A percentile compares a stretch with the other conserved stretches of the same genome.
phyloP scores from a whole-genome alignment of 2,888 invertebrate species.

The Limnephilus marmoratus region DNA sequence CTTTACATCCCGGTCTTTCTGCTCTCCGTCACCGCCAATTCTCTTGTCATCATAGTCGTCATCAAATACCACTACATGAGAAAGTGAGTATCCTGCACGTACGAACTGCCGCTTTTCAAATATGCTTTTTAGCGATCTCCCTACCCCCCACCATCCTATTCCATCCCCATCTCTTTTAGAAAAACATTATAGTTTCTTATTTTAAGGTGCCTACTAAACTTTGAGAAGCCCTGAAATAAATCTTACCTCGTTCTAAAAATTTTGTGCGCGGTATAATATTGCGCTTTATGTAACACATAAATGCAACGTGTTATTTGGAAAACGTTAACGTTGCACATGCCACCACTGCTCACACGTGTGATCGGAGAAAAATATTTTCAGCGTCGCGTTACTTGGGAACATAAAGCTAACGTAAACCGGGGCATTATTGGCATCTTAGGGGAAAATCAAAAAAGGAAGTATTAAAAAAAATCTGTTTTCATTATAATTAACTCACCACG shows the following conservation, averaged over 20 bases:
- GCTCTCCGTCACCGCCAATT: conserved; percentile 81
- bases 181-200: too few relatives aligned
- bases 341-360: neutral
- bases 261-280: neutral
- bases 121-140: too few relatives aligned
- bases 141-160: too few relatives aligned
- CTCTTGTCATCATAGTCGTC: conserved; percentile 83
- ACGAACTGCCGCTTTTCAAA: neutral
- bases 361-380: neutral
- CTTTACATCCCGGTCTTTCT: conserved; percentile 82
- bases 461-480: too few relatives aligned
- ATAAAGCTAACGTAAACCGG: neutral
- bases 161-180: too few relatives aligned
- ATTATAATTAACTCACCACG: too few relatives aligned
- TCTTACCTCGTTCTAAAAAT: neutral
- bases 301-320: neutral
- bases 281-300: neutral
- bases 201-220: neutral
- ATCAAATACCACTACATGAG: conserved; percentile 85
- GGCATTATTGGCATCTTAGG: too few relatives aligned
- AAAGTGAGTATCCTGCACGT: conserved; percentile 76
- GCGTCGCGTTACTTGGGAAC: neutral
- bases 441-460: too few relatives aligned
- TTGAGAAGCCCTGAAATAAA: neutral
- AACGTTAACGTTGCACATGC: neutral